Base-by-base conservation (phyloP, 2,888 invertebrate species). In the Metellina segmentata region DNA sequence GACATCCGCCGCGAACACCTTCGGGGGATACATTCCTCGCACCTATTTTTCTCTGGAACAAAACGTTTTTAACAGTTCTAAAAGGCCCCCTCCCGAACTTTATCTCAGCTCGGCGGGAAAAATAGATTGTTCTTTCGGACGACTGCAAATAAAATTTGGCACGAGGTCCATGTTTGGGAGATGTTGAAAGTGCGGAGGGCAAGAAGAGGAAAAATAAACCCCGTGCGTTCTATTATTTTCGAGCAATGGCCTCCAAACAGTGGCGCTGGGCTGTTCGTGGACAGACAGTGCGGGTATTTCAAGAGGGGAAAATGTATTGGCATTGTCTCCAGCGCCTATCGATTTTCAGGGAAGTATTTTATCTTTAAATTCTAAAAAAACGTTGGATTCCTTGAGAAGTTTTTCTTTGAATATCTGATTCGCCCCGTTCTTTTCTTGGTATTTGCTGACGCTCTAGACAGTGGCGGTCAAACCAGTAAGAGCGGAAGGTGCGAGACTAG, bases 111-210 rank as follows among this genome's bases (percentile, higher is more conserved):
- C n/a, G 7, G 74, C 20, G 5, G 19, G n/a, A 48, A 79, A 79
- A 77, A 77, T 49, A 83, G 52, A 83, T 20, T 83, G 71, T 87
- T 78, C 51, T 81, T 52, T 74, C 51, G 79, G 51, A n/a, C 77
- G 51, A 77, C 11, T 7, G 16, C n/a, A 81, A 87, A 87, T 87
- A 87, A 87, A 79, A 87, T 87, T 79, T 81, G 79, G 79, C 79
- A 72, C 48, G 11, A 48, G 72, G 79, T 86, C 86, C 70, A 20
- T 51, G 79, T 61, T 51, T 72, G 71, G 74, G 72, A 79, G 52
- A 87, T 81, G 72, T 81, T 72, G 34, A 52, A 53, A 78, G 71
- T 70, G 51, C 48, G n/a, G 52, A 52, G 51, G 49, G 49, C 70
- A 48, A 69, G 49, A 49, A 61, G 16, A 20, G 20, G 16, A 49